phyloP scores from a whole-genome alignment of 1,140 invertebrate genomes.

The Cardiocondyla obscurior region DNA sequence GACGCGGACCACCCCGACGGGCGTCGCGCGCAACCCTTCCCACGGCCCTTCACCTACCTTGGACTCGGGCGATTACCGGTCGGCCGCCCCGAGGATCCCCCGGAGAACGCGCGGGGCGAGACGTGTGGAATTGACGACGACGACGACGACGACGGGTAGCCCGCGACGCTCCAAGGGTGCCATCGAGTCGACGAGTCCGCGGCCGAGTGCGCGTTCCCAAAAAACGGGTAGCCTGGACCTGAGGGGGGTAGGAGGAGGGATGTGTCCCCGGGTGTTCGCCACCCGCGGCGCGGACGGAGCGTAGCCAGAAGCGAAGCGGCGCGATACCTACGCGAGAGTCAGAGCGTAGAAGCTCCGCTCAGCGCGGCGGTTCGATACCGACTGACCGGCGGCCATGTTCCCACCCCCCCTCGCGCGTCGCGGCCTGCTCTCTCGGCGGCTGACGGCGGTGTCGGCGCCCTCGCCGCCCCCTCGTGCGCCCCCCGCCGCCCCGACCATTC shows the following conservation, averaged over 20 bases:
- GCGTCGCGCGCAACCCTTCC: no score
- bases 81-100: not conserved
- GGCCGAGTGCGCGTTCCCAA: no score
- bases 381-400: constrained; percentile 78
- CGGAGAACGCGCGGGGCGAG: not conserved
- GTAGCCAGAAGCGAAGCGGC: not conserved
- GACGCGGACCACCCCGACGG: no score
- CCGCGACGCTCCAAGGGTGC: constrained; percentile 41
- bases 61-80: constrained; percentile 21
- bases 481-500: constrained; percentile 60
- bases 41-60: constrained; percentile 15
- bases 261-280: not conserved
- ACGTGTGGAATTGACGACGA: not conserved
- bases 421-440: constrained; percentile 34
- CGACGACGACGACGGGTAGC: not conserved
- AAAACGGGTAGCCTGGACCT: no score
- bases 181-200: no score
- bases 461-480: constrained; percentile 26
- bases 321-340: constrained; percentile 56
- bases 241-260: no score
- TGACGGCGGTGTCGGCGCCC: constrained; percentile 46
- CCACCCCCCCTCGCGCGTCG: constrained; percentile 65
- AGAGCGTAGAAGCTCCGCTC: constrained; percentile 61
- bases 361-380: constrained; percentile 78
- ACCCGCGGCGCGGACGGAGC: constrained; percentile 31